A percentile compares a stretch with the other conserved stretches of the same genome.
These are phyloP conservation scores for Sphaerophoria rueppellii DNA, from an alignment of 2,888 invertebrate genomes.

Conservation along the genomic window DNA sequence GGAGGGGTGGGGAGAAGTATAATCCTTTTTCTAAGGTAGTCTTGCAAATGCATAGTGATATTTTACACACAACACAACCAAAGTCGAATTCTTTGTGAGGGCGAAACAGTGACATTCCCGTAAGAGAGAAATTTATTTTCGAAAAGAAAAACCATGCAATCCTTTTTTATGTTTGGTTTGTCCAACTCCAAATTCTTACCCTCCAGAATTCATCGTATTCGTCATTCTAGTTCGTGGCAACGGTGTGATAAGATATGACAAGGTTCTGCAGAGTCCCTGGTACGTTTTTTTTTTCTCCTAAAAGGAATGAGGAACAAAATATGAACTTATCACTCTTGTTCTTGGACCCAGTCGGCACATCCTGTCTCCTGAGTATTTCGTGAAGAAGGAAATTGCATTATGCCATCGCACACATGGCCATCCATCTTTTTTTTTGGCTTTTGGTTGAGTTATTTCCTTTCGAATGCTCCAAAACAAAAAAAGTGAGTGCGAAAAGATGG, in stretches of 20 bases:
- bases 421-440: slow-evolving; percentile 53
- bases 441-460: slow-evolving; percentile 63
- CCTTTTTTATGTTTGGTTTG: slow-evolving; percentile 7
- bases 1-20: slow-evolving; percentile 18
- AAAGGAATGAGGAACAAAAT: slow-evolving; percentile 17
- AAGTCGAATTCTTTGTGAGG: not conserved
- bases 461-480: slow-evolving; percentile 10
- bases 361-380: slow-evolving; percentile 12
- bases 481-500: slow-evolving; percentile 2
- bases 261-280: slow-evolving; percentile 24
- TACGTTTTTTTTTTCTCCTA: not conserved
- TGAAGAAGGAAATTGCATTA: slow-evolving; percentile 63
- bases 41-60: slow-evolving; percentile 45
- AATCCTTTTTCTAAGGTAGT: slow-evolving; percentile 45
- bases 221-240: not conserved
- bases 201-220: not conserved
- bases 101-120: slow-evolving; percentile 18
- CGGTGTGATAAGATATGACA: slow-evolving; percentile 55
- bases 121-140: slow-evolving; percentile 16
- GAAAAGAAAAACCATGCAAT: slow-evolving; percentile 45
- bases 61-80: slow-evolving; percentile 27
- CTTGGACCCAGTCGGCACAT: not conserved
- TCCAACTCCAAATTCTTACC: not conserved
- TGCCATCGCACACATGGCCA: slow-evolving; percentile 51
- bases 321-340: slow-evolving; percentile 40